A percentile compares a stretch with the other conserved stretches of the same genome.
Conservation (phyloP, 2,888 invertebrate genomes). For the Caenorhabditis sinica region DNA sequence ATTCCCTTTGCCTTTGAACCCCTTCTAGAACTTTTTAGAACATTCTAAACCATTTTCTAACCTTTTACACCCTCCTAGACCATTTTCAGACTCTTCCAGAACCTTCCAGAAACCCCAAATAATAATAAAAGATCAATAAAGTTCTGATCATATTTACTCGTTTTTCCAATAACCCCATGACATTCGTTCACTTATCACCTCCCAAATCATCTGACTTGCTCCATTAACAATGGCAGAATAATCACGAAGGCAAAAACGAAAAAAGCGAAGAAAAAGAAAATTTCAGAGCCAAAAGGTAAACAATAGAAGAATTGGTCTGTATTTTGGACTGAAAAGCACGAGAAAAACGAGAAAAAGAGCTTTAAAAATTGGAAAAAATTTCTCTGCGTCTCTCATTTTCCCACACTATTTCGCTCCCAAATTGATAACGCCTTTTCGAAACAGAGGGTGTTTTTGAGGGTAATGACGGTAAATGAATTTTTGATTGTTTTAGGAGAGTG, state of each 20-base stretch:
- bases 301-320: slow-evolving; percentile 15
- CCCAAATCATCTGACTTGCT: neutral
- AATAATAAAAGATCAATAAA: slow-evolving; percentile 5
- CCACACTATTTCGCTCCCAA: neutral
- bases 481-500: neutral
- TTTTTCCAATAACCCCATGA: slow-evolving; percentile 6
- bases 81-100: neutral
- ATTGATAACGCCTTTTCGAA: neutral
- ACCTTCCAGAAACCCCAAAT: slow-evolving; percentile 12
- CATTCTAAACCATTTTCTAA: too few relatives aligned
- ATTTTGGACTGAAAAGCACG: neutral
- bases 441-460: neutral
- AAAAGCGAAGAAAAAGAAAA: neutral
- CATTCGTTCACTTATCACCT: neutral
- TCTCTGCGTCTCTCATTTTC: slow-evolving; percentile 2
- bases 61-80: too few relatives aligned
- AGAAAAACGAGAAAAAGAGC: neutral
- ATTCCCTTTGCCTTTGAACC: too few relatives aligned
- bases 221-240: neutral
- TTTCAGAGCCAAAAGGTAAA: neutral
- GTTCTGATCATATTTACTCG: neutral
- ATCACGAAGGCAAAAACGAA: neutral
- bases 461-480: slow-evolving; percentile 2
- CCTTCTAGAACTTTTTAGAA: too few relatives aligned
- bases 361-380: neutral